Base-by-base conservation (phyloP, 2,888 invertebrate genomes). In the Tridacna gigas region DNA sequence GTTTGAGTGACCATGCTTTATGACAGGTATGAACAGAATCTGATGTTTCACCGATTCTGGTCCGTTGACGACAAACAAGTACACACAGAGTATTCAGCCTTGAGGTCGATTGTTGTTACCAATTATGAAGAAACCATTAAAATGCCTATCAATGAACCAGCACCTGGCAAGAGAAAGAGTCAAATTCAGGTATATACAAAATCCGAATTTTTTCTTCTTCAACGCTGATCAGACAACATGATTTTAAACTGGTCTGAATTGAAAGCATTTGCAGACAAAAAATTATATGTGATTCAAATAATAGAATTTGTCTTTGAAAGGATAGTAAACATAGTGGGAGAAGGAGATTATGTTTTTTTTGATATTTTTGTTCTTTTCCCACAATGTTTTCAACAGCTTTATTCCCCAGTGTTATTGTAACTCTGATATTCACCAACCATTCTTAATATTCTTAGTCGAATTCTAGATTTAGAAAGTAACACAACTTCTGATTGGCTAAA, bases 101-200 rank as follows among this genome's bases (percentile, higher is more conserved):
- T 99, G n/a, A 97, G 99, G 22, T 99, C 99, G 0, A 97, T 99
- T 90, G 99, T 99, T 0, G 97, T 99, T 96, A 97, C 98, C 0
- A 99, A 99, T 95, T 99, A 97, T 96, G 99, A 99, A 94, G 99
- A 99, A 95, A 99, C 98, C 0, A 97, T 99, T 11, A 98, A 98
- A 96, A 96, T 99, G 96, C 99, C 99, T 13, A 98, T 99, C 92
- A 99, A 99, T 95, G 99, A 99, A 95, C 99, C 99, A 4, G 99
- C 99, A 0, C 95, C 96, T 0, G 99, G 99, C 4, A 98, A 98
- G 94, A 97, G 97, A 95, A 98, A 98, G 95, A 99, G 99, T 86
- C 99, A 99, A 96, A 99, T 99, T 89, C 97, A 99, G 94, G 95
- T 95, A 76, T 1, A 25, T 7, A 20, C 56, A 37, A 37, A 37